Evolutionary conservation across 2,888 invertebrate genomes (phyloP).

Genomic region (Tortricodes alternella): DNA sequence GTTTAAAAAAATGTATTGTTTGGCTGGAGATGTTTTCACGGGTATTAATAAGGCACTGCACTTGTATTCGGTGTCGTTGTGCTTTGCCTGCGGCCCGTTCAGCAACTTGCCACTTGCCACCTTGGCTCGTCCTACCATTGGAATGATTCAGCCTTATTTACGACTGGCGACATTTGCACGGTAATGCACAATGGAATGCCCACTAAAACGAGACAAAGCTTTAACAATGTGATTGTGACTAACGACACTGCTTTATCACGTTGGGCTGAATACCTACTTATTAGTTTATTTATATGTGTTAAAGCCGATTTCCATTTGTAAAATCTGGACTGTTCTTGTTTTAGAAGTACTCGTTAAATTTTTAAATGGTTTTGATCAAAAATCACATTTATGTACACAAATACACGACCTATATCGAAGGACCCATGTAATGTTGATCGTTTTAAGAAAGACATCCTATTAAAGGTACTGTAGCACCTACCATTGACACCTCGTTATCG

Average conservation of each 20-base stretch:
- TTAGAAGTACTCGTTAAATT: too few relatives aligned
- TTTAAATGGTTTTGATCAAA: too few relatives aligned
- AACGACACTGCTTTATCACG: slow-evolving; percentile 25
- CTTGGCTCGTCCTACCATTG: slow-evolving; percentile 47
- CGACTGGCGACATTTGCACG: slow-evolving; percentile 38
- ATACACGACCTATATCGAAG: too few relatives aligned
- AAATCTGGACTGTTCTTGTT: too few relatives aligned
- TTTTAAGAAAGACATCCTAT: too few relatives aligned
- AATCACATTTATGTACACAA: too few relatives aligned
- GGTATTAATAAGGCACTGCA: not conserved
- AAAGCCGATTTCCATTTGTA: too few relatives aligned
- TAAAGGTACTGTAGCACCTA: too few relatives aligned
- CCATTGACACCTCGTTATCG: too few relatives aligned
- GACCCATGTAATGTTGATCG: too few relatives aligned
- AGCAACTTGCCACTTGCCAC: slow-evolving; percentile 44
- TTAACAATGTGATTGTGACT: slow-evolving; percentile 23
- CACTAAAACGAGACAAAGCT: slow-evolving; percentile 41
- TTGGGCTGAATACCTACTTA: slow-evolving; percentile 18
- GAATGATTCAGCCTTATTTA: slow-evolving; percentile 49
- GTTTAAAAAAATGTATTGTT: slow-evolving; percentile 26
- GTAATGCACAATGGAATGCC: slow-evolving; percentile 34
- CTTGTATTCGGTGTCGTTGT: slow-evolving; percentile 30
- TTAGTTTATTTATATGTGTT: not conserved
- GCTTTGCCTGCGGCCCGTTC: slow-evolving; percentile 38
- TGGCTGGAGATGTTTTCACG: not conserved